Base-by-base conservation (phyloP, 92 coral and sea anemone species). In the Anthopleura xanthogrammica region DNA sequence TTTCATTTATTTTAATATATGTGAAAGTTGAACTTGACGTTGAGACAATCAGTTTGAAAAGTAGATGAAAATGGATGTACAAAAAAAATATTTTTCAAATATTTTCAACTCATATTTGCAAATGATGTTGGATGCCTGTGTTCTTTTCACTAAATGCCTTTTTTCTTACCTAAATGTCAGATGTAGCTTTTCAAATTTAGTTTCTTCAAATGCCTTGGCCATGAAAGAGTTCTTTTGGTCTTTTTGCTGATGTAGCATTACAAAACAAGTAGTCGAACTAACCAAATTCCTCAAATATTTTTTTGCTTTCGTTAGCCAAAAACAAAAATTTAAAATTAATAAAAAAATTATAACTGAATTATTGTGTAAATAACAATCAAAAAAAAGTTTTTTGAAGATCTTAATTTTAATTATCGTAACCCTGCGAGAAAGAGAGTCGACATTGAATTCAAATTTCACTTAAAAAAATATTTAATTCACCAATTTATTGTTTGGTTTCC, bases 191-290 rank as follows among this genome's bases (percentile, higher is more conserved):
- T 46, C 50, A 46, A 5, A 46, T 46, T 46, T 62, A 17, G 70
- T 68, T 68, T 68, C 74, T 68, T 68, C 74, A 68, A 36, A 68
- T 68, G 74, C 74, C 42, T n/a, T 68, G 41, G 74, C 74, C 43
- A 68, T 68, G 74, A 12, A 68, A 68, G 72, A 20, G 11, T 68
- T 8, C 42, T 36, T 68, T 68, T 24, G 19, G 41, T 36, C 74
- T 36, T 68, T 68, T 36, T 68, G 74, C 42, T 68, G 46, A 68
- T 68, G 74, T 68, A 68, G 36, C 17, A 12, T 24, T 62, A 16
- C 0, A 10, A 23, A 36, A 36, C 16, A 2, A n/a, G 74, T 68
- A 68, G 41, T 68, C 24, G 24, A 14, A 12, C 17, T 29, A 68
- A 3, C 4, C 17, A 0, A 68, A 68, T 68, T 5, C 11, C 41